A percentile compares a stretch with the other conserved stretches of the same genome.
These are phyloP conservation scores for Poeciliopsis gracilis DNA, from an alignment of 2,797 vertebrate species.

Conservation along the genomic window DNA sequence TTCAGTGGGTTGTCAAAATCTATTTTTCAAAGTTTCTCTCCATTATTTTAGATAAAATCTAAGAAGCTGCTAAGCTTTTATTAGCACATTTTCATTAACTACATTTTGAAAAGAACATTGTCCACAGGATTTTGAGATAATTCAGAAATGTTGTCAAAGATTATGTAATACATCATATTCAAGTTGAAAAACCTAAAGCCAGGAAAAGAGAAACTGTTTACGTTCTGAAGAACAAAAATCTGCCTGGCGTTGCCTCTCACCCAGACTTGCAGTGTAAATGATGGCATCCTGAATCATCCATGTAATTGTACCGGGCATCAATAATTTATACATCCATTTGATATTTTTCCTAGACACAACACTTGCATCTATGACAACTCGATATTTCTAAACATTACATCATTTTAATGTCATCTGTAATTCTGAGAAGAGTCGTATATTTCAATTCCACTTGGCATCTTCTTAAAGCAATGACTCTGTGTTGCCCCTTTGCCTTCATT, in stretches of 20 bases:
- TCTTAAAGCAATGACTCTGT: slow-evolving; percentile 12
- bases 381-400: slow-evolving; percentile 38
- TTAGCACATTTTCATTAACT: not conserved
- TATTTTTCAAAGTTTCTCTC: not conserved
- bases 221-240: not conserved
- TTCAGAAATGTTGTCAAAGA: not conserved
- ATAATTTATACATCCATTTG: slow-evolving; percentile 19
- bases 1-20: not conserved
- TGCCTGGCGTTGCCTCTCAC: not conserved
- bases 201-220: not conserved
- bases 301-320: not conserved
- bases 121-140: not conserved
- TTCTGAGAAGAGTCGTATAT: slow-evolving; percentile 26
- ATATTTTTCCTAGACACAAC: slow-evolving; percentile 4
- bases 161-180: not conserved
- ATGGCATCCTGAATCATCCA: slow-evolving; percentile 2
- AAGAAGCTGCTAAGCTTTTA: not conserved
- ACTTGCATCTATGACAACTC: not conserved
- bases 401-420: slow-evolving; percentile 30
- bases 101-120: not conserved
- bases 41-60: not conserved
- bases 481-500: slow-evolving; percentile 12
- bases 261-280: not conserved
- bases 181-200: not conserved
- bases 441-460: slow-evolving; percentile 20